Evolutionary conservation across 1,140 invertebrate species (phyloP), one percentile per base, ranked within the genome.

Genomic region (Ceratina calcarata): DNA sequence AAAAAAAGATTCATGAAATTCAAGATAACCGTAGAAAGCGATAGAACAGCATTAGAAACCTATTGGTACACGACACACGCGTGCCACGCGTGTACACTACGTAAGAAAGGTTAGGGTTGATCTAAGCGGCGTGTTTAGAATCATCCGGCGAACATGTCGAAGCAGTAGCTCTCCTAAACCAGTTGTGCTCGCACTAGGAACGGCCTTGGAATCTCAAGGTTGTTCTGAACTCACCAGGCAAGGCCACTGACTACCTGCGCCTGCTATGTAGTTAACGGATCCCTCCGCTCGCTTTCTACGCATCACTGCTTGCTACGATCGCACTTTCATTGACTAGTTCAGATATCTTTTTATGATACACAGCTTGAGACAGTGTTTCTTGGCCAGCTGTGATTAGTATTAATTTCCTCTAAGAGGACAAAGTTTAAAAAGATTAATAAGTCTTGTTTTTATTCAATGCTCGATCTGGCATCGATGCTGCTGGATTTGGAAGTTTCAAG

Each of bases 91-190:
- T 78, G 71, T 71, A 53, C 87, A 73, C 27, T 68, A 27, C 37
- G 74, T 82, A 67, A 78, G 70, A 70, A 62, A 87, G 87, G 81
- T 87, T 90, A 86, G 86, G 78, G 80, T 80, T 82, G 81, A 84
- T 84, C 85, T 88, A 87, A 86, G 81, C 70, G 62, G 70, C 76
- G 78, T 89, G 89, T 88, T 90, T 90, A 90, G 89, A 90, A 90
- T 80, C 81, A 90, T 64, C 89, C 89, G 89, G 89, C 69, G 74
- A 90, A 79, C 89, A 90, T 89, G 76, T 80, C 22, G 71, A 72
- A 68, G 70, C 66, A 76, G 88, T 78, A 89, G 89, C 76, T 85
- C 64, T 58, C 68, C 81, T 83, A 83, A 85, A 77, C 78, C 83
- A 37, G 66, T 66, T 58, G 18, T 57, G 61, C 78, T 64, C 62